Percentiles rank a stretch among this genome's conserved stretches.
Evolutionary conservation across 1,140 invertebrate genomes (phyloP).

Genomic region (Macrosteles quadrilineatus): DNA sequence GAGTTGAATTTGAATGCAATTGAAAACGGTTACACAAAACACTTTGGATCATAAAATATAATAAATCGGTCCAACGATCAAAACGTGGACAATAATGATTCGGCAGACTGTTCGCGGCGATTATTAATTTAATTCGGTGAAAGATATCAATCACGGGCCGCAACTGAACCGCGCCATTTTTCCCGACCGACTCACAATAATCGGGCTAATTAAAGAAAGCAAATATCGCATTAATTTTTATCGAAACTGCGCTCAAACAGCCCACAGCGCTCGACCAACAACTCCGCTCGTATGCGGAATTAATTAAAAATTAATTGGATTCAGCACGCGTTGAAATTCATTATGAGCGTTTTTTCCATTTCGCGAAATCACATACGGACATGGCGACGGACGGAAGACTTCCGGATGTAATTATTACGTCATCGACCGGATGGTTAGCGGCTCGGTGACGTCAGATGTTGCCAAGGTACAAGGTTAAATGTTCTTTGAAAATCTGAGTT

Average conservation of each 20-base stretch:
- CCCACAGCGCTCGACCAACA: not conserved
- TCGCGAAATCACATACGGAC: not conserved
- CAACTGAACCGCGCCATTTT: not conserved
- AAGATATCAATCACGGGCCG: slow-evolving; percentile 12
- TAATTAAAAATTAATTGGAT: slow-evolving; percentile 11
- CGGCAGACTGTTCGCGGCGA: not conserved
- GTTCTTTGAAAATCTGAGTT: too few species aligned
- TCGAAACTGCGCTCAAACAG: slow-evolving; percentile 2
- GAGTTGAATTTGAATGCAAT: too few species aligned
- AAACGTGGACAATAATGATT: not conserved
- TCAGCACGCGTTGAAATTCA: slow-evolving; percentile 1
- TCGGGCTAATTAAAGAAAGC: slow-evolving; percentile 10
- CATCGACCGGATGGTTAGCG: too few species aligned
- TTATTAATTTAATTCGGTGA: not conserved
- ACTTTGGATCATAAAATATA: too few species aligned
- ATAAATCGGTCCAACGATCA: not conserved
- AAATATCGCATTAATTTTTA: slow-evolving; percentile 12
- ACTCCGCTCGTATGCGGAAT: not conserved
- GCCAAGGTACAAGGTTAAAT: too few species aligned
- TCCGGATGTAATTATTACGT: too few species aligned
- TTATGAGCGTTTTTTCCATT: slow-evolving; percentile 13
- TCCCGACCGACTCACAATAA: not conserved
- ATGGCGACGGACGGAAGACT: not conserved
- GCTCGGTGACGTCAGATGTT: too few species aligned
- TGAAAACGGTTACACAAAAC: too few species aligned